phyloP scores from a whole-genome alignment of 2,797 vertebrate genomes.

The Anabas testudineus region DNA sequence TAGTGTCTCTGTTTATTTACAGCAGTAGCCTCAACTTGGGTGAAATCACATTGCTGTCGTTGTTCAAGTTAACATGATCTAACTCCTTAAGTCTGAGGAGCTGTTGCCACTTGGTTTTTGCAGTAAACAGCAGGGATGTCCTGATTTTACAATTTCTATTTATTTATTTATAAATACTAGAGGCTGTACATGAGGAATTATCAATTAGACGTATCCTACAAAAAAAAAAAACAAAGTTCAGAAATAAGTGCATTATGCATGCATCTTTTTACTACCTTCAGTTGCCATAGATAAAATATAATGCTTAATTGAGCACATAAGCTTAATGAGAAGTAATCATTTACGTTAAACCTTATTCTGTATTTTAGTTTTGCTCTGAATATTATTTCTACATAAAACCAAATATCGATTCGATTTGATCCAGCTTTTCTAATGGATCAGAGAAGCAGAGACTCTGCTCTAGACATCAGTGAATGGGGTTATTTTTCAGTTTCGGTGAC shows the following conservation, averaged over 20 bases:
- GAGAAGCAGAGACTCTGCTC: not conserved
- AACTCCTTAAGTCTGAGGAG: too few species aligned
- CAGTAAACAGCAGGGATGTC: too few species aligned
- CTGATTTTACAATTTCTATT: too few species aligned
- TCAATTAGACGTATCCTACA: not conserved
- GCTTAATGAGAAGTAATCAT: not conserved
- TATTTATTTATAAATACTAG: not conserved
- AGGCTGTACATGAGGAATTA: not conserved
- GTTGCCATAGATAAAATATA: too few species aligned
- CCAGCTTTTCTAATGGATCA: not conserved
- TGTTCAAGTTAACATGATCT: too few species aligned
- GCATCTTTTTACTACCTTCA: not conserved
- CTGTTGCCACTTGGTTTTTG: too few species aligned
- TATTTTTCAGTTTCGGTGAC: not conserved
- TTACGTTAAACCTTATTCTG: not conserved
- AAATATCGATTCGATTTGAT: not conserved
- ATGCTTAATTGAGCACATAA: not conserved
- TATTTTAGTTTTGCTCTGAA: not conserved
- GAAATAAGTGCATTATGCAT: too few species aligned
- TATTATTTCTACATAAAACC: constrained; percentile 1
- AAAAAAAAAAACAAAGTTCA: not conserved
- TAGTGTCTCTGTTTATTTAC: too few species aligned
- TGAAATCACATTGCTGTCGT: too few species aligned
- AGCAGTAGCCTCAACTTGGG: too few species aligned
- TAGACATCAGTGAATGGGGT: not conserved